phyloP scores from a whole-genome alignment of 23 tunicate genomes.

The Clavelina lepadiformis region DNA sequence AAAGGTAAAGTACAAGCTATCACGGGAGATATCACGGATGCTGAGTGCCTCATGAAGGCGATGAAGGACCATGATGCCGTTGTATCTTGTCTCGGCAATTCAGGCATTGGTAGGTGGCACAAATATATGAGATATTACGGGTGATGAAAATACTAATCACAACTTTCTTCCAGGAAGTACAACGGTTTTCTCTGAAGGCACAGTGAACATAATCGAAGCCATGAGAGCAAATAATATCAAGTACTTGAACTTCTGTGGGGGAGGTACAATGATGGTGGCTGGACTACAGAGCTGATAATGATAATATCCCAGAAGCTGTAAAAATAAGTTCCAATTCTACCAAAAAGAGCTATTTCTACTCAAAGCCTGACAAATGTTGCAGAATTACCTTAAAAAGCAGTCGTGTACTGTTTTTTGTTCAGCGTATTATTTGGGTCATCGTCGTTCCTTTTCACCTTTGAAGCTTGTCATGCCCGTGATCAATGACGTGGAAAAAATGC shows the following conservation, averaged over 20 bases:
- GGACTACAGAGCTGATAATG: no score
- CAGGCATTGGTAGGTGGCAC: no score
- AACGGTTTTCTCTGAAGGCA: conserved; percentile 44
- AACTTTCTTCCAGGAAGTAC: conserved; percentile 46
- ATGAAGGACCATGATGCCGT: conserved; percentile 71
- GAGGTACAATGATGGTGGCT: no score
- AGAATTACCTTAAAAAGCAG: background rate
- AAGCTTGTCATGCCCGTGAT: conserved; percentile 13
- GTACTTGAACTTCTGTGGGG: conserved; percentile 37
- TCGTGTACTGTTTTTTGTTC: no score
- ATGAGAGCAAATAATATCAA: conserved; percentile 39
- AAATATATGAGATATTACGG: no score
- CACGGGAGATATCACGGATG: conserved; percentile 39
- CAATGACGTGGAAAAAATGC: conserved; percentile 33
- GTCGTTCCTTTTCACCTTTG: conserved; percentile 20
- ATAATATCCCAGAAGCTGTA: no score
- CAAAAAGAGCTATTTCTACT: no score
- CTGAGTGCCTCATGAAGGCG: conserved; percentile 36
- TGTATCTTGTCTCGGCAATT: conserved; percentile 70
- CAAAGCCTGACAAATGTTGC: no score
- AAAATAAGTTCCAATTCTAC: no score
- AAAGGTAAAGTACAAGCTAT: conserved; percentile 27
- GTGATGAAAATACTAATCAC: no score
- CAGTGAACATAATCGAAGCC: conserved; percentile 36
- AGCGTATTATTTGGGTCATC: conserved; percentile 33